A percentile compares a stretch with the other conserved stretches of the same genome.
Conservation (phyloP, 2,797 vertebrate genomes). For the Orientallactaga sibirica region DNA sequence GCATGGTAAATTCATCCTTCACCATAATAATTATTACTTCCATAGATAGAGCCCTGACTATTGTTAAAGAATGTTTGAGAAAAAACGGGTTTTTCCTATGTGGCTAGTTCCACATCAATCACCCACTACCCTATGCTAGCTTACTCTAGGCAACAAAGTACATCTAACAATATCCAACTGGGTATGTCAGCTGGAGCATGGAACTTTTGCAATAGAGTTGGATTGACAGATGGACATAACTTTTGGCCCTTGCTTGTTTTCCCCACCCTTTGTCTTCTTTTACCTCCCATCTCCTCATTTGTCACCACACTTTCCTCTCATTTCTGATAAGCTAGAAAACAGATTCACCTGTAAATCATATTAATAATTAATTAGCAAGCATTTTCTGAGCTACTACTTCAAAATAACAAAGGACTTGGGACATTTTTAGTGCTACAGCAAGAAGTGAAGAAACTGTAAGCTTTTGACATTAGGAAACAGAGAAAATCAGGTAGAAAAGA, state of each 20-base stretch:
- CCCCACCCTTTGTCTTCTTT: background rate
- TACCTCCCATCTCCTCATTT: background rate
- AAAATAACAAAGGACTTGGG: constrained; percentile 27
- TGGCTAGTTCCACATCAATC: background rate
- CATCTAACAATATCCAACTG: background rate
- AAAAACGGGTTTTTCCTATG: background rate
- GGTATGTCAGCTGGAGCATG: background rate
- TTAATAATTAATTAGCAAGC: constrained; percentile 51
- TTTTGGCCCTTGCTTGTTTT: background rate
- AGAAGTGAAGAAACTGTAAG: constrained; percentile 20
- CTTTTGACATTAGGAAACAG: constrained; percentile 24
- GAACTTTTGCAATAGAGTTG: background rate
- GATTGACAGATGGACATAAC: background rate
- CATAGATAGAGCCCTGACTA: background rate
- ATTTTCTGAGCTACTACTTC: constrained; percentile 52
- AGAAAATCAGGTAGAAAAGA: constrained; percentile 38
- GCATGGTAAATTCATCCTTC: background rate
- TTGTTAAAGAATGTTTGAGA: background rate
- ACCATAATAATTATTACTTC: background rate
- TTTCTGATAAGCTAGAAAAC: constrained; percentile 34
- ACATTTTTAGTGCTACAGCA: constrained; percentile 41
- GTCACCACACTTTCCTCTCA: background rate
- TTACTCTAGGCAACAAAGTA: background rate
- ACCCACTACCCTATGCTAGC: background rate
- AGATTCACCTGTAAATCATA: background rate